Evolutionary conservation across 2,888 invertebrate genomes (phyloP).

Genomic region (Torymus aiolomorphi): DNA sequence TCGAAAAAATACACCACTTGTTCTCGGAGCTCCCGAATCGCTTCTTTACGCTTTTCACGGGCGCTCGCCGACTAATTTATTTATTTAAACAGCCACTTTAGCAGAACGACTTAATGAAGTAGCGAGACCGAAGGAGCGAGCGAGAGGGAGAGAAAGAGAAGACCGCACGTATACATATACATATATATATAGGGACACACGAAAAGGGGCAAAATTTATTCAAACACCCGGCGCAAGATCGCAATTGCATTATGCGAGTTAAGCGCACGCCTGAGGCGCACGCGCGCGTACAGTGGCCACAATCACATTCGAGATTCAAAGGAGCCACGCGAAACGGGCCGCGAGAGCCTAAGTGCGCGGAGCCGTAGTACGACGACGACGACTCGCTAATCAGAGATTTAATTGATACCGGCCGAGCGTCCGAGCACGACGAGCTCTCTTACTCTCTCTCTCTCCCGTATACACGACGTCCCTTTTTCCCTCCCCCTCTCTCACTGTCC

Average conservation of each 20-base stretch:
- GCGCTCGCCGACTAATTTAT: constrained; percentile 41
- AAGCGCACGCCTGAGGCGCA: constrained; percentile 19
- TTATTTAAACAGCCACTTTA: constrained; percentile 51
- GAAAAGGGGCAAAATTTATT: constrained; percentile 50
- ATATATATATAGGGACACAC: neutral
- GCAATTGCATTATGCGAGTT: constrained; percentile 54
- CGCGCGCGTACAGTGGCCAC: constrained; percentile 26
- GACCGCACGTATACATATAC: no score
- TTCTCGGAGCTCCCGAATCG: neutral
- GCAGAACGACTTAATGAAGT: constrained; percentile 45
- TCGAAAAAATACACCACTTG: neutral
- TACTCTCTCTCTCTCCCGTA: neutral
- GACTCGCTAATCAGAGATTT: constrained; percentile 72
- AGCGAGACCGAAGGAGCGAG: neutral
- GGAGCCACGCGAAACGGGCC: constrained; percentile 50
- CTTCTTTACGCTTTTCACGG: neutral
- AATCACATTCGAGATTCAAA: constrained; percentile 67
- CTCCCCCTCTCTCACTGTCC: neutral
- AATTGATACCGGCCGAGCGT: constrained; percentile 68
- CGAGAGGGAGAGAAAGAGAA: neutral
- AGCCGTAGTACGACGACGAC: constrained; percentile 48
- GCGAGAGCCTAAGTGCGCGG: constrained; percentile 19
- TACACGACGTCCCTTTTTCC: neutral
- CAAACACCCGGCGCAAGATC: constrained; percentile 49
- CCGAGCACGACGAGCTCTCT: constrained; percentile 64